These are phyloP conservation scores for Apostichopus leukothele DNA, from an alignment of 53 echinoderm and acorn worm genomes.

Conservation along the genomic window DNA sequence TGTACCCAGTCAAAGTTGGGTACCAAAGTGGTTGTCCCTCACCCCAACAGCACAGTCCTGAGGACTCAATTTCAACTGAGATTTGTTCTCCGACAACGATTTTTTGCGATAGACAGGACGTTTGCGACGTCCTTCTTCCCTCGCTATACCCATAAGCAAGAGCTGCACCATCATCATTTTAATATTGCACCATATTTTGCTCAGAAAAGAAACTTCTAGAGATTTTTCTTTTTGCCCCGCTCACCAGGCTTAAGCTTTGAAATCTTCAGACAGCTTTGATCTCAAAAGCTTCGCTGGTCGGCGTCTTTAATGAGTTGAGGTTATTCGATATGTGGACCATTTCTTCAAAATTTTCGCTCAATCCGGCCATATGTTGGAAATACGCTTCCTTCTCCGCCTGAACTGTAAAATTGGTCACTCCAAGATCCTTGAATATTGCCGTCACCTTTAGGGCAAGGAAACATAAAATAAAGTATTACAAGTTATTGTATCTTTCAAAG, in stretches of 20 bases:
- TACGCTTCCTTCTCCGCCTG: slow-evolving; percentile 95
- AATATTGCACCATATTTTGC: neutral
- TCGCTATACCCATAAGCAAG: neutral
- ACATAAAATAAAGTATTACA: neutral
- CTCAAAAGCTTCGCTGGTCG: slow-evolving; percentile 62
- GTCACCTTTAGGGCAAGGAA: slow-evolving; percentile 54
- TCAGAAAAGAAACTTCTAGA: neutral
- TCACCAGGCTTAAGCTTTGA: neutral
- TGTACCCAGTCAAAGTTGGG: too few relatives aligned
- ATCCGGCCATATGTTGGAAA: slow-evolving; percentile 98
- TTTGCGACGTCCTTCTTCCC: too few relatives aligned
- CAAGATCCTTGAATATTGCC: slow-evolving; percentile 82
- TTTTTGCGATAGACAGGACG: too few relatives aligned
- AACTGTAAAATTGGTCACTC: slow-evolving; percentile 83
- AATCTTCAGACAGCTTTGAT: slow-evolving; percentile 79
- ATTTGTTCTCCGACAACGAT: too few relatives aligned
- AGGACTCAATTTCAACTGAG: too few relatives aligned
- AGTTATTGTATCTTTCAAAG: too few relatives aligned
- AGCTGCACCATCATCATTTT: neutral
- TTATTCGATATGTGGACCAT: slow-evolving; percentile 81
- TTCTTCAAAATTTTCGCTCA: slow-evolving; percentile 88
- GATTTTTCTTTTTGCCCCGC: neutral
- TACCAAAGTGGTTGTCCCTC: too few relatives aligned
- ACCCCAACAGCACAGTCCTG: too few relatives aligned
- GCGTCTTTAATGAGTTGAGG: slow-evolving; percentile 62